Conservation (phyloP, 1,140 invertebrate genomes). For the Eubasilissa regina region DNA sequence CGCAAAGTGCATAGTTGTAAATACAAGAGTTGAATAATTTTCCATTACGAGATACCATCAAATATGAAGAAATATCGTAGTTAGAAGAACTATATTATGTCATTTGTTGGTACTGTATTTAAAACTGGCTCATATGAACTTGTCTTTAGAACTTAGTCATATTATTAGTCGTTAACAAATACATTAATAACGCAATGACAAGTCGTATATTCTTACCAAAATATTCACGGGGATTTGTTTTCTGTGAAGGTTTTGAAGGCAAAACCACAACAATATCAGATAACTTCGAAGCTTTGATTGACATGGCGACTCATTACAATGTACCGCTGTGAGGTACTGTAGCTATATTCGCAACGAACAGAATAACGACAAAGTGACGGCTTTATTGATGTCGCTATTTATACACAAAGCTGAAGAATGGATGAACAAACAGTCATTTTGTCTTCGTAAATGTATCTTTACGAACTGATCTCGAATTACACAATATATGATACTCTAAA, state of each 20-base stretch:
- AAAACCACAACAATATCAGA: conserved; percentile 39
- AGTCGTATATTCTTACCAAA: no score
- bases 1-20: no score
- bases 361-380: conserved; percentile 11
- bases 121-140: no score
- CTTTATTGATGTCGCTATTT: conserved; percentile 28
- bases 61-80: no score
- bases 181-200: no score
- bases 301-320: conserved; percentile 37
- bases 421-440: conserved; percentile 12
- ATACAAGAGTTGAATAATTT: no score
- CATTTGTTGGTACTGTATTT: no score
- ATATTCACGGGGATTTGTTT: neutral
- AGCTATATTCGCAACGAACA: conserved; percentile 13
- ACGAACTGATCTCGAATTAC: neutral
- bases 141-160: no score
- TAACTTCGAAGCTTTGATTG: conserved; percentile 27
- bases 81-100: no score
- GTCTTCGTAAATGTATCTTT: conserved; percentile 13
- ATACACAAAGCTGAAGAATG: conserved; percentile 8
- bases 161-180: no score
- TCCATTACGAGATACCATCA: no score
- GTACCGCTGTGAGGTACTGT: neutral
- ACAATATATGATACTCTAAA: neutral
- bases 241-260: neutral